phyloP scores from a whole-genome alignment of 1,140 invertebrate species.

The Zaprionus tsacasi region DNA sequence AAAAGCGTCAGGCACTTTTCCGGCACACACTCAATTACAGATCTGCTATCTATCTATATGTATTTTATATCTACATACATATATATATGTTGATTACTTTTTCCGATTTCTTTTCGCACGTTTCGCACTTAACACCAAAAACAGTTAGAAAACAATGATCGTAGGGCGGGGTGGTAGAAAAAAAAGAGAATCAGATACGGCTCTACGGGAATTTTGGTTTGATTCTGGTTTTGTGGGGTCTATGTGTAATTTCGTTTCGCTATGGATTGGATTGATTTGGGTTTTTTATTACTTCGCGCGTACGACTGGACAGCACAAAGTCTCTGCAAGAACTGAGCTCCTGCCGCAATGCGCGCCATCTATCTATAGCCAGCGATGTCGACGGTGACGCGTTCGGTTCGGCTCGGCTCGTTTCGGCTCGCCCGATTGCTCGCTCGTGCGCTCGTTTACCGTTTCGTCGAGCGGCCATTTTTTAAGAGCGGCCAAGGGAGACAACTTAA shows the following conservation, averaged over 20 bases:
- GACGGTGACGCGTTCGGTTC: background rate
- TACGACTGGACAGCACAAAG: constrained; percentile 63
- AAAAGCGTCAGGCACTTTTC: constrained; percentile 50
- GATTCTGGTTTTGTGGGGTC: constrained; percentile 8
- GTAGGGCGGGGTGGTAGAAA: constrained; percentile 2
- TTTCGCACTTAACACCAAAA: constrained; percentile 34
- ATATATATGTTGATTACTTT: constrained; percentile 5
- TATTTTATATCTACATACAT: constrained; percentile 2
- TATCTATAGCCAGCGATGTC: constrained; percentile 65
- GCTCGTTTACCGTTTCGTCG: constrained; percentile 53
- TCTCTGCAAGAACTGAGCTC: constrained; percentile 75
- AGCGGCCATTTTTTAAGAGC: constrained; percentile 62
- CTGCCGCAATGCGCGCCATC: constrained; percentile 45
- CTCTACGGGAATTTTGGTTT: background rate
- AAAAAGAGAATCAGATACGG: constrained; percentile 7
- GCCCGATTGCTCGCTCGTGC: background rate
- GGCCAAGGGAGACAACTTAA: constrained; percentile 37
- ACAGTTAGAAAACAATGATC: background rate
- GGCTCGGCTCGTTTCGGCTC: constrained; percentile 6
- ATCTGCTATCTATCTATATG: background rate
- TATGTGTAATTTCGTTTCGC: background rate
- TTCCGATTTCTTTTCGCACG: constrained; percentile 18
- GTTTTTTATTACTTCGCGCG: constrained; percentile 23
- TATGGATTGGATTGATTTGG: background rate
- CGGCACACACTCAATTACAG: constrained; percentile 16